Percentiles rank a stretch among this genome's conserved stretches.
These are phyloP conservation scores for Champsocephalus esox DNA, from an alignment of 2,797 vertebrate species.

Conservation along the genomic window DNA sequence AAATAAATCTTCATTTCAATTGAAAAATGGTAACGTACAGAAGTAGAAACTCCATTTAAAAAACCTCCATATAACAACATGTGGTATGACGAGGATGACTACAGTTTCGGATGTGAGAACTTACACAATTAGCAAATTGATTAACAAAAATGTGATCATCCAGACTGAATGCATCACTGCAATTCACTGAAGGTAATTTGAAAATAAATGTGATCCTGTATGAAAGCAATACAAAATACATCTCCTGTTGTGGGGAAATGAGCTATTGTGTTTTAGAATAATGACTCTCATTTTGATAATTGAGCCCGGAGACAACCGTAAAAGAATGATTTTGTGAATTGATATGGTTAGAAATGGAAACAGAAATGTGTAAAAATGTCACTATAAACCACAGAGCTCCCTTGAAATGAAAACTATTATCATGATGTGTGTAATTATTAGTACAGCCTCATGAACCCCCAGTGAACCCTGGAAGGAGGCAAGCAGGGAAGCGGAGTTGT, in stretches of 20 bases:
- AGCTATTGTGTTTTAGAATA: background rate
- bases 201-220: background rate
- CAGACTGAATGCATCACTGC: slow-evolving; percentile 1
- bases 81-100: background rate
- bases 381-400: background rate
- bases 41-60: background rate
- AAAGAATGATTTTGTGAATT: background rate
- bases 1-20: background rate
- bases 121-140: background rate
- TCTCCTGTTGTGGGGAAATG: background rate
- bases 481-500: background rate
- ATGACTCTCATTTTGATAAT: slow-evolving; percentile 16
- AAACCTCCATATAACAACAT: background rate
- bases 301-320: background rate
- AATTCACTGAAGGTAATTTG: background rate
- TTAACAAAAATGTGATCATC: background rate
- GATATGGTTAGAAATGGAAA: background rate
- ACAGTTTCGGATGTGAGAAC: background rate
- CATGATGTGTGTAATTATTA: background rate
- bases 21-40: background rate
- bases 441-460: slow-evolving; percentile 2
- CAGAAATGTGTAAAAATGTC: background rate
- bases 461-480: slow-evolving; percentile 5
- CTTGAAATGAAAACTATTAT: background rate
- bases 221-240: background rate